Evolutionary conservation across 1,140 invertebrate species (phyloP), one percentile per base, ranked within the genome.

Genomic region (Scaptomyza graminum): DNA sequence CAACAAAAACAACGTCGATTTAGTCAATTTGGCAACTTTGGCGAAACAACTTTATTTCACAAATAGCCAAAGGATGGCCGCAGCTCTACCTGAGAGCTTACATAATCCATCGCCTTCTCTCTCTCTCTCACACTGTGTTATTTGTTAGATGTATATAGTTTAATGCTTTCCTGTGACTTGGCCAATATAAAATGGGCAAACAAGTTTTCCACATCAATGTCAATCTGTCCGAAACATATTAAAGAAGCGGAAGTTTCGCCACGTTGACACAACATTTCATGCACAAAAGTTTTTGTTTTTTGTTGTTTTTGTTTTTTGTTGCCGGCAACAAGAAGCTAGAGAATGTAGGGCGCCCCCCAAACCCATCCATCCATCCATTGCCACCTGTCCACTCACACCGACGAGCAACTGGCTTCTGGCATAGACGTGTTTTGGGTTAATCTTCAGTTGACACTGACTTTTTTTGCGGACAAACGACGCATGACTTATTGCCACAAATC

Each of bases 221-320:
- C 89, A 90, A 90, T 89, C 84, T 90, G 89, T 89, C 89, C 74
- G 77, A 82, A 90, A 88, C 88, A 90, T 90, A 90, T 88, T 90
- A 90, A 84, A 84, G 74, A 74, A 81, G 74, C 79, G 84, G 77
- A 90, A 89, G 77, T 89, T 89, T 89, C 77, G 74, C 80, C 77
- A 89, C 88, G 84, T 89, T 89, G 85, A 90, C 85, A 82, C 67
- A 87, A 87, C 75, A 88, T 87, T 87, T 87, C 75, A 87, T 82
- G 83, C 67, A 76, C 75, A 88, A 79, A 88, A 75, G 79, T 85
- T 87, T 63, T 62, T 70, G 6, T 31, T 31, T 31, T 31, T 31
- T 31, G 28, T 31, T 31, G 28, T 7, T 31, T 31, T 25, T 2
- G 1, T 31, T 85, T 85, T 85, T 65, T 60, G 59, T 34, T 34